Base-by-base conservation (phyloP, 1,140 invertebrate genomes). In the Chionoecetes opilio region DNA sequence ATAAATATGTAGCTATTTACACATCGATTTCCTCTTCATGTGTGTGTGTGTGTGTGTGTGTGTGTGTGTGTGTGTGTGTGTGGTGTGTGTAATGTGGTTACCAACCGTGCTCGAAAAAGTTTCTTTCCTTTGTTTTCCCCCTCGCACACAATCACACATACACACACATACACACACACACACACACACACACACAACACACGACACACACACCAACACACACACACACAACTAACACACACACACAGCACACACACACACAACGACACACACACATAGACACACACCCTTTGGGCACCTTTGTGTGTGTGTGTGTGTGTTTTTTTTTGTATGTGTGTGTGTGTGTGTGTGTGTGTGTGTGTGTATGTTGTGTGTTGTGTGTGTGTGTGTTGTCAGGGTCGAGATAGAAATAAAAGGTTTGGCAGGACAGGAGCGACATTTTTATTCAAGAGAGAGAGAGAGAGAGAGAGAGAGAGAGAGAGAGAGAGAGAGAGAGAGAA, bases 401-500 rank as follows among this genome's bases (percentile, higher is more conserved):
- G 85, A 32, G 21, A 11, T 3, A 32, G 34, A 34, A 87, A 87
- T 87, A 87, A 87, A 87, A 32, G 85, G 17, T 87, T 3, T 26
- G 26, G 34, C 34, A 87, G 26, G 21, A 34, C 2, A 3, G 46
- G 11, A n/a, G n/a, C n/a, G n/a, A n/a, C n/a, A n/a, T n/a, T n/a
- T n/a, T n/a, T n/a, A n/a, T n/a, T n/a, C n/a, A n/a, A n/a, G n/a
- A n/a, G n/a, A n/a, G n/a, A n/a, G n/a, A n/a, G n/a, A n/a, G n/a
- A n/a, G n/a, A n/a, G n/a, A n/a, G n/a, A 87, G 21, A 87, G 85
- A 87, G 85, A 87, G 85, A 87, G 85, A 87, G 85, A 87, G 85
- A 87, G 85, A 87, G 85, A 87, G 85, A 87, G 85, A 87, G 85
- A 87, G 85, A 87, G 85, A 87, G 85, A 87, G 85, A 87, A 31